Conservation (phyloP, 2,888 invertebrate genomes). For the Noctuana brunneofusca region DNA sequence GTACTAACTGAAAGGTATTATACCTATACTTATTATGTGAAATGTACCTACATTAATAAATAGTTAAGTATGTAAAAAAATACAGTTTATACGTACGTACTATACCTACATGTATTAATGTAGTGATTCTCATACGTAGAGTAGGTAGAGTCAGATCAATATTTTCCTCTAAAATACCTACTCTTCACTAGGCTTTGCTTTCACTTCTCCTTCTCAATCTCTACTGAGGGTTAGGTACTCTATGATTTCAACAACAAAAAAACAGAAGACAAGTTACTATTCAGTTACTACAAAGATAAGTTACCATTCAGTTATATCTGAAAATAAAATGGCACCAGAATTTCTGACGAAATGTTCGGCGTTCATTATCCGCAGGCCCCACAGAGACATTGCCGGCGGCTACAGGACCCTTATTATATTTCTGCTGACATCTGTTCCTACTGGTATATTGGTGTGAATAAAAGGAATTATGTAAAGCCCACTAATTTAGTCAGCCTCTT, state of each 20-base stretch:
- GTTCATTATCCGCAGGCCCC: constrained; percentile 37
- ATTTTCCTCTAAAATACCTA: too few relatives aligned
- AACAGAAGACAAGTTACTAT: too few relatives aligned
- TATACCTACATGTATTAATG: too few relatives aligned
- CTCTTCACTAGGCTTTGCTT: too few relatives aligned
- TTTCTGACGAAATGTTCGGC: constrained; percentile 20
- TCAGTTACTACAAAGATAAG: constrained; percentile 12
- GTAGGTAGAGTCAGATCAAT: too few relatives aligned
- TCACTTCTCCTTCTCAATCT: neutral
- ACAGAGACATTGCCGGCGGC: constrained; percentile 40
- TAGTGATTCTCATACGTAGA: too few relatives aligned
- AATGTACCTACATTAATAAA: too few relatives aligned
- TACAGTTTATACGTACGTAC: too few relatives aligned
- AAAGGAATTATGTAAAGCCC: constrained; percentile 20
- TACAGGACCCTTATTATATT: constrained; percentile 58
- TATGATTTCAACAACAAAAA: neutral
- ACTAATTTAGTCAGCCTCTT: constrained; percentile 7
- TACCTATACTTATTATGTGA: too few relatives aligned
- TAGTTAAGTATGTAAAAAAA: too few relatives aligned
- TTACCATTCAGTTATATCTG: constrained; percentile 23
- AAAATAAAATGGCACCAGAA: constrained; percentile 26
- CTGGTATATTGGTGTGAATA: constrained; percentile 33
- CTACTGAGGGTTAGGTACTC: neutral
- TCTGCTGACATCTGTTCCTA: constrained; percentile 52
- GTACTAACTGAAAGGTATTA: too few relatives aligned